Evolutionary conservation across 2,888 invertebrate species (phyloP).

Genomic region (Penaeus monodon): DNA sequence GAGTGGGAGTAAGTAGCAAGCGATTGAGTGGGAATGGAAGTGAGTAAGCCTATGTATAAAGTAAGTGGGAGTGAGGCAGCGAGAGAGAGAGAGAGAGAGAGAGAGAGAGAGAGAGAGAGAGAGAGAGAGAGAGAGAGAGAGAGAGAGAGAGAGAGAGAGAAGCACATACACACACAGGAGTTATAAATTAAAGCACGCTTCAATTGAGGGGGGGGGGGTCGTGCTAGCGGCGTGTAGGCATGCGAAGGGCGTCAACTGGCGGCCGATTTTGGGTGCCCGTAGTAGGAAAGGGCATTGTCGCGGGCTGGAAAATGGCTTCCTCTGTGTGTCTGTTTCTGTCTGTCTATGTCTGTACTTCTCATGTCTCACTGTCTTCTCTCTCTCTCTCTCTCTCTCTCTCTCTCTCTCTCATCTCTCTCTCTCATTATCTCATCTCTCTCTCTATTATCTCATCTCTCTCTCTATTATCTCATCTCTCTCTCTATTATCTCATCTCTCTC

Average conservation of each 20-base stretch:
- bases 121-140: no score
- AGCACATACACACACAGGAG: not conserved
- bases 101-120: no score
- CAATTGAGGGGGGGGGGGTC: not conserved
- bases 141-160: not conserved
- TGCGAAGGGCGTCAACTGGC: slow-evolving; percentile 9
- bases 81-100: no score
- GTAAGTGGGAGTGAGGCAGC: no score
- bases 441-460: slow-evolving; percentile 17
- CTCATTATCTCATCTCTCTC: slow-evolving; percentile 23
- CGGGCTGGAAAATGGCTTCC: no score
- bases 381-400: no score
- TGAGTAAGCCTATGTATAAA: no score
- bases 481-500: not conserved
- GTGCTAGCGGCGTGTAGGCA: not conserved
- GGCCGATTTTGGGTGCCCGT: no score
- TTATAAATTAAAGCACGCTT: not conserved
- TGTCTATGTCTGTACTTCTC: not conserved
- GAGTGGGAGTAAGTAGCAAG: no score
- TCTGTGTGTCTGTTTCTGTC: no score
- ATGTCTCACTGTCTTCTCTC: not conserved
- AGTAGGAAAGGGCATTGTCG: no score
- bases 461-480: slow-evolving; percentile 15
- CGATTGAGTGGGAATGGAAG: no score
- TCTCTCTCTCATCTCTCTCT: not conserved